Conservation (phyloP, 2,888 invertebrate genomes). For the Suillia variegata region DNA sequence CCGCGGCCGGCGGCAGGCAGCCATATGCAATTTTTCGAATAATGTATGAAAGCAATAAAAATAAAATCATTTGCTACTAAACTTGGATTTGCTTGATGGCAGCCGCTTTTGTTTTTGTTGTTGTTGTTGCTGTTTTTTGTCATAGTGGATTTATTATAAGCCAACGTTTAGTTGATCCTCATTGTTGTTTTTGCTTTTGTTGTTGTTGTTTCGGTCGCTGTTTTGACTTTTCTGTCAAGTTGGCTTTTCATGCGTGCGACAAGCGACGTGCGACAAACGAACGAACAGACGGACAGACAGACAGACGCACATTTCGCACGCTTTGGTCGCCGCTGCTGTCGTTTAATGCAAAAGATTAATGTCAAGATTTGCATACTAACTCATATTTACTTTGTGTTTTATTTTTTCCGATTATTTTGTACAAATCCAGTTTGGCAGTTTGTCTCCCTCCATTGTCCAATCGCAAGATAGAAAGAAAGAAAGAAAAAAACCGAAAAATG, state of each 20-base stretch:
- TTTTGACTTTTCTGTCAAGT: conserved; percentile 15
- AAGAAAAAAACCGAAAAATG: too few species aligned
- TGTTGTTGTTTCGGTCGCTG: conserved; percentile 8
- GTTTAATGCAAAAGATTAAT: conserved; percentile 43
- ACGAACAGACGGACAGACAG: too few species aligned
- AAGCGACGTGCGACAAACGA: conserved; percentile 31
- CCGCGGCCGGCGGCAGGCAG: neutral
- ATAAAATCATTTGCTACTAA: too few species aligned
- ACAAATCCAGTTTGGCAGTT: conserved; percentile 27
- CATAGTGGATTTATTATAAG: too few species aligned
- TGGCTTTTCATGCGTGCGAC: conserved; percentile 29
- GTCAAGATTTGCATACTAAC: conserved; percentile 51
- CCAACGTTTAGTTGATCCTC: too few species aligned
- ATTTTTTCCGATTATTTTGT: too few species aligned
- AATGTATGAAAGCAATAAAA: too few species aligned
- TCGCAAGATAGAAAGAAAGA: too few species aligned
- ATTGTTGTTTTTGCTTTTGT: conserved; percentile 32
- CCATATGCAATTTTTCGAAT: neutral
- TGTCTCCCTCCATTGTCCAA: too few species aligned
- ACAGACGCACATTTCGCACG: conserved; percentile 44
- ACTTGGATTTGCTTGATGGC: conserved; percentile 3
- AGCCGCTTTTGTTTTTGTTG: neutral
- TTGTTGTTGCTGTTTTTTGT: neutral
- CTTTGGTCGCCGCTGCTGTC: conserved; percentile 34
- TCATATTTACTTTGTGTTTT: too few species aligned